Evolutionary conservation across 2,888 invertebrate species (phyloP).

Genomic region (Poecilobothrus nobilitatus): DNA sequence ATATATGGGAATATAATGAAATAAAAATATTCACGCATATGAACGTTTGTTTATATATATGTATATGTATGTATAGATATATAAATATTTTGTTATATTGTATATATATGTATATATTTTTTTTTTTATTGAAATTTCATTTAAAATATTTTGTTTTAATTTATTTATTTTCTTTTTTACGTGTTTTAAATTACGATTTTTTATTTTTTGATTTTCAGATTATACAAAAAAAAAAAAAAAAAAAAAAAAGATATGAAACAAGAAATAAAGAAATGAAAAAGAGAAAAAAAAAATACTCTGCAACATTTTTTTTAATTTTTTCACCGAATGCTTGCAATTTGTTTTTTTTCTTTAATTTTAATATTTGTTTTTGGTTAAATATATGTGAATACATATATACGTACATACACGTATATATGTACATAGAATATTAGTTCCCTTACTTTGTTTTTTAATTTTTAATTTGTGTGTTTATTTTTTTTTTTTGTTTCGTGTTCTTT

Average conservation of each 20-base stretch:
- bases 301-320: slow-evolving; percentile 2
- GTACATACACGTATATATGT: too few species aligned
- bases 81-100: not conserved
- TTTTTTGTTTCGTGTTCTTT: too few species aligned
- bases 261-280: too few species aligned
- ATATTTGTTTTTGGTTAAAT: not conserved
- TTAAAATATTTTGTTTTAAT: not conserved
- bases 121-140: not conserved
- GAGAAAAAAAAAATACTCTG: not conserved
- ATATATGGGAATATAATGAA: not conserved
- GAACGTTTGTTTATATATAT: not conserved
- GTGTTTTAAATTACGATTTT: not conserved
- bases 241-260: not conserved
- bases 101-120: not conserved
- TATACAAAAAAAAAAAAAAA: not conserved
- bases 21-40: too few species aligned
- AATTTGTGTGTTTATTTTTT: too few species aligned
- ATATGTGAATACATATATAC: too few species aligned
- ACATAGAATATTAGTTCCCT: not conserved
- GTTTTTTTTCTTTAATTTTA: not conserved
- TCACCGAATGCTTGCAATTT: not conserved
- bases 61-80: not conserved
- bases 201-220: not conserved
- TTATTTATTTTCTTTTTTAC: not conserved
- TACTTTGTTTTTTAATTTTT: too few species aligned